Evolutionary conservation across 2,888 invertebrate genomes (phyloP).

Genomic region (Coelogynopora nodosa): DNA sequence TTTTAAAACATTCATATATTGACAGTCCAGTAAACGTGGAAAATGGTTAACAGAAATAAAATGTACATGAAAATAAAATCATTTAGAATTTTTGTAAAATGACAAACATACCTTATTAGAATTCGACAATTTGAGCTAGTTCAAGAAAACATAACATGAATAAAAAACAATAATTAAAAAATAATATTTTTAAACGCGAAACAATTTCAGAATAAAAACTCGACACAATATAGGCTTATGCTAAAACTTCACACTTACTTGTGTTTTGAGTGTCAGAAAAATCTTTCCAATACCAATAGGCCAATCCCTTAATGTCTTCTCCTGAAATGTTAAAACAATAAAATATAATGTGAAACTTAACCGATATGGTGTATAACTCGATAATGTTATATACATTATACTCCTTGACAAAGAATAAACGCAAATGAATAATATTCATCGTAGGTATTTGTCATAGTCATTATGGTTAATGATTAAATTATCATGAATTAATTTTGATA

Average conservation of each 20-base stretch:
- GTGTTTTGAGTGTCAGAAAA: constrained; percentile 21
- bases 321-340: background rate
- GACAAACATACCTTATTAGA: background rate
- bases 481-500: too few relatives aligned
- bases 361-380: too few relatives aligned
- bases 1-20: background rate
- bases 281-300: constrained; percentile 35
- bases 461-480: too few relatives aligned
- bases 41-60: background rate
- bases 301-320: constrained; percentile 26
- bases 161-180: background rate
- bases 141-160: background rate
- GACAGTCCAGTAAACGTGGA: background rate
- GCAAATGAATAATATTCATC: too few relatives aligned
- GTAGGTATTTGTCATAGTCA: too few relatives aligned
- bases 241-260: background rate
- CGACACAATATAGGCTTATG: too few relatives aligned
- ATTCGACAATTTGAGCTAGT: background rate
- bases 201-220: too few relatives aligned
- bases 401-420: too few relatives aligned
- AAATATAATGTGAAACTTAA: too few relatives aligned
- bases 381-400: too few relatives aligned
- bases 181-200: background rate
- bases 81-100: background rate
- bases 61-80: background rate